Conservation (phyloP, 2,888 invertebrate species). For the Apamea anceps region DNA sequence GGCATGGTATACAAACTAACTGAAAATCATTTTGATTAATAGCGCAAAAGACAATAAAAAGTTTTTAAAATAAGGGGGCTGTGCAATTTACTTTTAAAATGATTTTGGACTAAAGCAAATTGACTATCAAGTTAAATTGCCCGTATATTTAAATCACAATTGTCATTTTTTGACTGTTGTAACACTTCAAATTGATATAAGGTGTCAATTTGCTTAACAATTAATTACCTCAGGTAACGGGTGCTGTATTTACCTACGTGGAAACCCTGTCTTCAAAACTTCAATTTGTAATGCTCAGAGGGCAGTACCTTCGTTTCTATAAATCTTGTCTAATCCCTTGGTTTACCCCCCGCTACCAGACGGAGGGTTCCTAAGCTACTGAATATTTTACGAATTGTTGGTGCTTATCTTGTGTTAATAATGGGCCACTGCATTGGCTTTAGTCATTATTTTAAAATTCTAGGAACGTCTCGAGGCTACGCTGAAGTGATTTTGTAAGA, state of each 20-base stretch:
- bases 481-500: not conserved
- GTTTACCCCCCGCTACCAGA: conserved; percentile 14
- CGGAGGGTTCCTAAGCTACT: conserved; percentile 7
- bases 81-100: too few species aligned
- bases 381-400: conserved; percentile 39
- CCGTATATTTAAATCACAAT: not conserved
- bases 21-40: not conserved
- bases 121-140: not conserved
- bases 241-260: not conserved
- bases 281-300: not conserved
- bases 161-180: not conserved
- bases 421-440: conserved; percentile 7
- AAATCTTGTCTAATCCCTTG: conserved; percentile 41
- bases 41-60: not conserved
- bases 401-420: conserved; percentile 7
- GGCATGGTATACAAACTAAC: not conserved
- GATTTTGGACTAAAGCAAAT: not conserved
- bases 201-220: not conserved
- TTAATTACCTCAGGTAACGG: not conserved
- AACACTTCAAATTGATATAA: not conserved
- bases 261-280: not conserved
- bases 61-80: not conserved
- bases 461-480: not conserved
- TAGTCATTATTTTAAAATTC: conserved; percentile 5
- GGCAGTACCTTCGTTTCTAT: not conserved